These are phyloP conservation scores for Jordanella pulchra DNA, from an alignment of 2,797 vertebrate species.

Conservation along the genomic window DNA sequence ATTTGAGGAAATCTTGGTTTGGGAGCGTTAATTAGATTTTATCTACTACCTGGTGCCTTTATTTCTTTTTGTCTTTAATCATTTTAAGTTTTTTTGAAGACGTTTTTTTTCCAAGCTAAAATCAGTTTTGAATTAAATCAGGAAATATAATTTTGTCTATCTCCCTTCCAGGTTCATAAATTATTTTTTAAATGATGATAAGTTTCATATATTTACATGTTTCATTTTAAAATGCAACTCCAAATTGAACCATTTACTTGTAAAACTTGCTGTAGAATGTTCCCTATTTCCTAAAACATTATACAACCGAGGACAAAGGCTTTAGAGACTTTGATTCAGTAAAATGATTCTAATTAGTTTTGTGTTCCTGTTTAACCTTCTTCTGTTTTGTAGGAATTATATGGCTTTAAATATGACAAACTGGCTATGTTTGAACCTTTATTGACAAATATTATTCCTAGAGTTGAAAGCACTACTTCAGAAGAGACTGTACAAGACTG, in stretches of 20 bases:
- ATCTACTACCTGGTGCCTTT: no score
- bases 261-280: constrained; percentile 4
- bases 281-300: neutral
- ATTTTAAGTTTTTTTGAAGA: neutral
- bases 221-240: constrained; percentile 14
- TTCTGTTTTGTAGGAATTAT: neutral
- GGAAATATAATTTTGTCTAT: neutral
- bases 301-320: neutral
- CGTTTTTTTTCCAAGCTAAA: neutral
- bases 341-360: constrained; percentile 11
- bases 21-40: neutral
- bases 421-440: neutral
- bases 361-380: constrained; percentile 2
- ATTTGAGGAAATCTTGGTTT: no score
- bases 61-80: neutral
- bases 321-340: neutral
- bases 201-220: neutral
- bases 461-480: neutral
- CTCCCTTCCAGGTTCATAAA: no score
- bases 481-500: constrained; percentile 1
- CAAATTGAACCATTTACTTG: neutral
- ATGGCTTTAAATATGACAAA: neutral
- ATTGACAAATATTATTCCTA: constrained; percentile 1
- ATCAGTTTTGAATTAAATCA: neutral
- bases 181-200: no score